Conservation (phyloP, 2,888 invertebrate species). For the Leptinotarsa juncta region DNA sequence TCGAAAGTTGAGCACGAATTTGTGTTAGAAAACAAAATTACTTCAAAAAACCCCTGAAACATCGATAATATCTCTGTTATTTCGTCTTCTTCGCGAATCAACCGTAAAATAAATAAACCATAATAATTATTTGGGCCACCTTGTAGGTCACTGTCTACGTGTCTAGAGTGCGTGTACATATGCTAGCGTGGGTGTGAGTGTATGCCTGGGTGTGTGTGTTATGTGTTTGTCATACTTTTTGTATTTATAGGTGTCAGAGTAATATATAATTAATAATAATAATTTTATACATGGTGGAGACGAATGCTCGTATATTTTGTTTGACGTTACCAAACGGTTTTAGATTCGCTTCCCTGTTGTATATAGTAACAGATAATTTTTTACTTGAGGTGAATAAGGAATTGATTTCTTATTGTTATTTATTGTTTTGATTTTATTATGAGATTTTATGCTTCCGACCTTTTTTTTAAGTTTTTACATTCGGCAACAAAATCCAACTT, state of each 20-base stretch:
- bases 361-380: constrained; percentile 14
- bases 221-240: constrained; percentile 30
- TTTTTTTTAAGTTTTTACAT: constrained; percentile 6
- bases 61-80: no score
- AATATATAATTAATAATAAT: constrained; percentile 37
- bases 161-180: constrained; percentile 30
- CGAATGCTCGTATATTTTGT: constrained; percentile 28
- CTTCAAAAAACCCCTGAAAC: no score
- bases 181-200: constrained; percentile 27
- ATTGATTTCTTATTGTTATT: constrained; percentile 20
- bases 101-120: neutral
- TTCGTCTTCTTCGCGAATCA: neutral
- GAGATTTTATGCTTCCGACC: constrained; percentile 18
- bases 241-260: constrained; percentile 37
- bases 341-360: constrained; percentile 11
- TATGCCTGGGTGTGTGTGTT: constrained; percentile 21
- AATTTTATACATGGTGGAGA: constrained; percentile 33
- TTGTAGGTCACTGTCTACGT: constrained; percentile 13
- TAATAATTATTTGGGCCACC: constrained; percentile 20
- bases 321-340: constrained; percentile 24
- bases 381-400: constrained; percentile 14
- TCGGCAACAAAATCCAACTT: no score
- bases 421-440: constrained; percentile 16
- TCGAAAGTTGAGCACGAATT: neutral
- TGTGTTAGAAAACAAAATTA: neutral